Evolutionary conservation across 1,140 invertebrate genomes (phyloP).

Genomic region (Drosophila neocordata): DNA sequence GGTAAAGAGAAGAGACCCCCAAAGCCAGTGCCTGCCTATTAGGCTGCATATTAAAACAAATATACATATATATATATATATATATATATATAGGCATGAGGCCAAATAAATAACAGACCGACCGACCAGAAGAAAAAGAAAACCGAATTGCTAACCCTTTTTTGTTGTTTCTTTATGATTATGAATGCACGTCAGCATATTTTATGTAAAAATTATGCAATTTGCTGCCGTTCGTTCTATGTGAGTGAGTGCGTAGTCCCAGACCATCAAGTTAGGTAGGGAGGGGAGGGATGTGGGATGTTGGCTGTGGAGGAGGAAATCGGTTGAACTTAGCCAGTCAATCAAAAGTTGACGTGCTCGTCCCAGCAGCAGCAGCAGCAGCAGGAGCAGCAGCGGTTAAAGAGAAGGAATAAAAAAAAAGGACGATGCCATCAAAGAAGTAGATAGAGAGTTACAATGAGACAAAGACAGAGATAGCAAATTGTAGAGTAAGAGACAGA

Average conservation of each 20-base stretch:
- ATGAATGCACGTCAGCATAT: constrained; percentile 80
- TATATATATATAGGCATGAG: constrained; percentile 27
- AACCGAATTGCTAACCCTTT: constrained; percentile 70
- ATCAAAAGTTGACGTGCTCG: constrained; percentile 77
- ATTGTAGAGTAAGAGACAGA: not conserved
- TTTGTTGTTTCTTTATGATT: constrained; percentile 54
- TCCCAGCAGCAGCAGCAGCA: constrained; percentile 59
- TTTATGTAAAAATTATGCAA: constrained; percentile 81
- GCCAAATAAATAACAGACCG: constrained; percentile 74
- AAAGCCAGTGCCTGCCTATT: constrained; percentile 74
- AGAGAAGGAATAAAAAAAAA: constrained; percentile 51
- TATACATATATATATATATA: constrained; percentile 28
- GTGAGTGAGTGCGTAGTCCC: constrained; percentile 9
- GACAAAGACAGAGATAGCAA: not conserved
- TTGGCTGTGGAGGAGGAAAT: constrained; percentile 37
- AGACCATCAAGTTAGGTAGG: no score
- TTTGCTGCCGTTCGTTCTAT: constrained; percentile 73
- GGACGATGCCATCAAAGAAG: constrained; percentile 17
- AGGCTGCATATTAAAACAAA: constrained; percentile 77
- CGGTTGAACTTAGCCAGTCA: constrained; percentile 76
- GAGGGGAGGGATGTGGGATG: no score
- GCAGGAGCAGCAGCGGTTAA: no score
- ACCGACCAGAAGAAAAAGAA: constrained; percentile 23
- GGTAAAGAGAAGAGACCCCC: constrained; percentile 12
- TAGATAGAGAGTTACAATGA: not conserved